Base-by-base conservation (phyloP, 2,113 vertebrate species). In the Eurystomus gularis region DNA sequence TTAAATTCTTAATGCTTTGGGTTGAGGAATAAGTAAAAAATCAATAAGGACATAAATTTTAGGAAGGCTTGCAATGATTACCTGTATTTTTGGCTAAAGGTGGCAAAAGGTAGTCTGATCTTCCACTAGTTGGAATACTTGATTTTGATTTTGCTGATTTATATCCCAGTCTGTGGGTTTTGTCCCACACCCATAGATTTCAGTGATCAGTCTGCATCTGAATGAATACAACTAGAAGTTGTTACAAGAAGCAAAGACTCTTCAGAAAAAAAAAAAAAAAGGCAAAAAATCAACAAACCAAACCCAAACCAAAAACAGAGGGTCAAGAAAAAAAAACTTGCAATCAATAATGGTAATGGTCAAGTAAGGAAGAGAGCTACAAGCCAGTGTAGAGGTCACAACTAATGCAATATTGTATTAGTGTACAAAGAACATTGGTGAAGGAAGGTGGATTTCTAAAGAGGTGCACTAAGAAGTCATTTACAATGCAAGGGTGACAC, bases 1-100 rank as follows among this genome's bases (percentile, higher is more conserved):
- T 90, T 96, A 85, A 91, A 92, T 90, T 95, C 70, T 89, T 95
- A 84, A 89, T 93, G 92, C 57, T 85, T 87, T 76, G 39, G 17
- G 52, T 65, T 94, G 83, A 42, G 28, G 52, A 92, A 21, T 84
- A 91, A 94, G 78, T 72, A 0, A 82, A 94, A 94, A 90, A 93
- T 91, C 86, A 92, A 95, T 84, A 86, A 6, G 7, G 72, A 49
- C 15, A 82, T 79, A 86, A 65, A 79, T 92, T 82, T 84, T 61
- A 84, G 90, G 90, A 54, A 82, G n/a, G 17, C 61, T 8, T 76
- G 35, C 33, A 90, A 76, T 44, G 33, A 86, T 49, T 82, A 79
- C n/a, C 35, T 65, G 46, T 66, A 55, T 1, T 76, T 96, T 64
- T 58, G 15, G n/a, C 39, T 76, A 33, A 46, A 79, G 29, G 42